These are phyloP conservation scores for Zaprionus bogoriensis DNA, from an alignment of 2,888 invertebrate genomes.

Conservation along the genomic window DNA sequence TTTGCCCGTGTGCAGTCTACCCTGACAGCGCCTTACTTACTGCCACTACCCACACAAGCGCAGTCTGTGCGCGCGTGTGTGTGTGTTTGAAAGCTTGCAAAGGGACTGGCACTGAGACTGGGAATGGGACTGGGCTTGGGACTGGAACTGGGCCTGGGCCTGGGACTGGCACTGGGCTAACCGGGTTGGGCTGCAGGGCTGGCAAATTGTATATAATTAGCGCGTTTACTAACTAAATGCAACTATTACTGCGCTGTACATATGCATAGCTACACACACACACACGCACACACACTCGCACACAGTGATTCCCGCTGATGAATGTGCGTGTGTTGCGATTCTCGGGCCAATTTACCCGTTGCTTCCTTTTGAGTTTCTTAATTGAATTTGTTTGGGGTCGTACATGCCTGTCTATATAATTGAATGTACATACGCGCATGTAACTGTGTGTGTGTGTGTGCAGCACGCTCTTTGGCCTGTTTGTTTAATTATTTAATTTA, in stretches of 20 bases:
- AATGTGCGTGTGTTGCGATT: constrained; percentile 70
- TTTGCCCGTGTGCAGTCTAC: constrained; percentile 63
- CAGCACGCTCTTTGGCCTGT: constrained; percentile 41
- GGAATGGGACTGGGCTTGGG: constrained; percentile 9
- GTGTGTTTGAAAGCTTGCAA: background rate
- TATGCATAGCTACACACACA: constrained; percentile 1
- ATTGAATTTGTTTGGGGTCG: constrained; percentile 71
- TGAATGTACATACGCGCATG: background rate
- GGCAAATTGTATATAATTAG: constrained; percentile 69
- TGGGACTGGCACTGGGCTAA: constrained; percentile 41
- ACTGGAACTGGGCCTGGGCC: constrained; percentile 14
- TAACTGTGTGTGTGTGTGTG: constrained; percentile 4
- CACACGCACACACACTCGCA: background rate
- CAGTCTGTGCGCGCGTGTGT: background rate
- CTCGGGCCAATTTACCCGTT: constrained; percentile 30
- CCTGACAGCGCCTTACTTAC: constrained; percentile 72
- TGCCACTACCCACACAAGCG: constrained; percentile 17
- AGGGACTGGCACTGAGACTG: constrained; percentile 2
- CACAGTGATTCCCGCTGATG: constrained; percentile 38
- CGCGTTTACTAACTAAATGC: constrained; percentile 66
- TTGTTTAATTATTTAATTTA: constrained; percentile 81
- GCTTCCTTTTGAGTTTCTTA: constrained; percentile 52
- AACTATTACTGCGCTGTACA: constrained; percentile 10
- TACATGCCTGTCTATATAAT: constrained; percentile 6
- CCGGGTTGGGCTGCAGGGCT: constrained; percentile 36